Evolutionary conservation across 2,113 vertebrate genomes (phyloP), one percentile per base, ranked within the genome.

Genomic region (Cygnus buccinator): DNA sequence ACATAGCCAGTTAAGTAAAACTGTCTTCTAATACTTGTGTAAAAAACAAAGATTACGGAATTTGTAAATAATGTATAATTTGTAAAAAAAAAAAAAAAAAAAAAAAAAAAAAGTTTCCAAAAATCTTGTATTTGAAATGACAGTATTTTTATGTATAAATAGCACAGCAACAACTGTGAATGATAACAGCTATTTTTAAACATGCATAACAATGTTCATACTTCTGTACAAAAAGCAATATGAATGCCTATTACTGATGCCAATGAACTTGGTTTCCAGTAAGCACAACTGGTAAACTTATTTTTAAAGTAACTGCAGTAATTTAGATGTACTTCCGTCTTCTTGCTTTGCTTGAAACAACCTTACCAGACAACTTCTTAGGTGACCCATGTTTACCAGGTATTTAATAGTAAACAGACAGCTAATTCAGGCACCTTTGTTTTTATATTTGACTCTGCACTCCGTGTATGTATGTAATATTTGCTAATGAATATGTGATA

Each of bases 61-160:
- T 87, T 95, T 98, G 96, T 98, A 98, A 95, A 97, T 97, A 96
- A 73, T 98, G 96, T 98, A 97, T 72, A 84, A 59, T 96, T 95
- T 98, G 94, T 97, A 96, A 97, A 50, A 43, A 43, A 41, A 13
- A 41, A 43, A 43, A 37, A 37, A 37, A 37, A 37, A 37, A 37
- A 37, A 37, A 37, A 37, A 37, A 37, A 37, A 37, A 37, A 37
- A 37, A 37, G 37, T 93, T 94, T 94, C 63, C 82, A 94, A 62
- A 88, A 66, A 37, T 29, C 86, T 93, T 97, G 58, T 97, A 94
- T 97, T 96, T 97, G 93, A 97, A 96, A 97, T 90, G 48, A 87
- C 93, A 95, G 44, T 96, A 94, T 98, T 96, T 98, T 94, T 97
- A 91, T 95, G 86, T 96, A 86, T 85, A 77, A 55, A 48, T 80